Percentiles rank a stretch among this genome's conserved stretches.
These are phyloP conservation scores for Coregonus sp. DNA, from an alignment of 2,797 vertebrate genomes.

Conservation along the genomic window DNA sequence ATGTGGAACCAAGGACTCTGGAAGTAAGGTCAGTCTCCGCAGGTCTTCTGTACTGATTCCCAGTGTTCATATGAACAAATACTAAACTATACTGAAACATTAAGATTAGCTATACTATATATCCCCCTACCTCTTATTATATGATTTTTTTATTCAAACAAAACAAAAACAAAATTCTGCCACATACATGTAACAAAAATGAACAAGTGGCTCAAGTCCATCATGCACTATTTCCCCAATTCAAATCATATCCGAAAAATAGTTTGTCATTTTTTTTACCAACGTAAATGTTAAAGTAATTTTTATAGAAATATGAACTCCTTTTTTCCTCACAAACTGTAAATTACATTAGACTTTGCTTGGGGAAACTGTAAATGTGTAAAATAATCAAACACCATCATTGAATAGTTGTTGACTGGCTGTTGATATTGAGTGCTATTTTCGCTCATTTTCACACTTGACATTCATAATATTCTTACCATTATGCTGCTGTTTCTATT, in stretches of 20 bases:
- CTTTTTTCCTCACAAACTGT: constrained; percentile 49
- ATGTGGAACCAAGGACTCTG: constrained; percentile 95
- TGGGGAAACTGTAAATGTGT: constrained; percentile 69
- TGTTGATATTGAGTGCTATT: constrained; percentile 70
- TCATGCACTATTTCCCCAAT: constrained; percentile 67
- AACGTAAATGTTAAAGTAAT: constrained; percentile 35
- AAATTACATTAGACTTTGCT: constrained; percentile 41
- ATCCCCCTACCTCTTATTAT: constrained; percentile 46
- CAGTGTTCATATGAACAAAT: constrained; percentile 92
- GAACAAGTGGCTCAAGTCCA: constrained; percentile 53
- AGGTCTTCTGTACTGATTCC: constrained; percentile 99
- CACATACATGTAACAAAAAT: constrained; percentile 63
- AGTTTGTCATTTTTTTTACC: constrained; percentile 24
- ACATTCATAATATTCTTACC: constrained; percentile 79
- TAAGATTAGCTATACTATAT: constrained; percentile 69
- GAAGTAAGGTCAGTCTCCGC: constrained; percentile 96
- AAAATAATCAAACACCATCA: constrained; percentile 52
- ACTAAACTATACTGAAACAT: constrained; percentile 59
- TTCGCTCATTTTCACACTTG: constrained; percentile 79
- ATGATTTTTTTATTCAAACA: constrained; percentile 48
- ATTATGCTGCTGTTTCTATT: constrained; percentile 85
- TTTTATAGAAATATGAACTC: constrained; percentile 34
- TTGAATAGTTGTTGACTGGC: constrained; percentile 54
- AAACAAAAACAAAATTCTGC: constrained; percentile 48
- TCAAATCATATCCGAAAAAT: constrained; percentile 41